Evolutionary conservation across 2,797 vertebrate genomes (phyloP).

Genomic region (Gobio occitaniae): DNA sequence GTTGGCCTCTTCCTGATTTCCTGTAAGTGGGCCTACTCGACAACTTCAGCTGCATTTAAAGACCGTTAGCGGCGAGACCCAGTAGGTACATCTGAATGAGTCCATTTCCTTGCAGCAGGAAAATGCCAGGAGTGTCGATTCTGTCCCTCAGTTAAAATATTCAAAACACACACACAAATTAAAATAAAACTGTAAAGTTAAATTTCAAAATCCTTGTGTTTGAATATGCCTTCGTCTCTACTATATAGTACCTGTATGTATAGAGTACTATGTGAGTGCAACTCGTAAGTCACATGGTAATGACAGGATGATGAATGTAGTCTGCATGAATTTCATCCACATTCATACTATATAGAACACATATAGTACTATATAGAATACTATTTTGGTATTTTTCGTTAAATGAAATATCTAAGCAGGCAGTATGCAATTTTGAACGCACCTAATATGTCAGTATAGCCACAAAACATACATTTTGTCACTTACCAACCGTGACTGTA

Average conservation of each 20-base stretch:
- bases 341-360: background rate
- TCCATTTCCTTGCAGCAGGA: background rate
- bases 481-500: no score
- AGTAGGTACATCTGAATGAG: constrained; percentile 10
- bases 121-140: background rate
- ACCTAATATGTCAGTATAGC: no score
- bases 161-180: background rate
- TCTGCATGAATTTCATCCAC: background rate
- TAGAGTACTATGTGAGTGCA: background rate
- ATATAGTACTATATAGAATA: no score
- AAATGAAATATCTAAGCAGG: no score
- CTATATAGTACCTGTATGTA: no score
- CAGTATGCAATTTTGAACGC: no score
- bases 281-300: background rate
- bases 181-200: no score
- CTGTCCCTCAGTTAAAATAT: background rate
- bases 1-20: constrained; percentile 53
- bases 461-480: no score
- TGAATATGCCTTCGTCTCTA: no score
- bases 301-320: background rate
- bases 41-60: constrained; percentile 34
- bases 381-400: no score
- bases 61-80: background rate
- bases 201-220: no score
- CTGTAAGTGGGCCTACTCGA: background rate